A percentile compares a stretch with the other conserved stretches of the same genome.
phyloP scores from a whole-genome alignment of 2,888 invertebrate genomes.

The Hermodice carunculata region DNA sequence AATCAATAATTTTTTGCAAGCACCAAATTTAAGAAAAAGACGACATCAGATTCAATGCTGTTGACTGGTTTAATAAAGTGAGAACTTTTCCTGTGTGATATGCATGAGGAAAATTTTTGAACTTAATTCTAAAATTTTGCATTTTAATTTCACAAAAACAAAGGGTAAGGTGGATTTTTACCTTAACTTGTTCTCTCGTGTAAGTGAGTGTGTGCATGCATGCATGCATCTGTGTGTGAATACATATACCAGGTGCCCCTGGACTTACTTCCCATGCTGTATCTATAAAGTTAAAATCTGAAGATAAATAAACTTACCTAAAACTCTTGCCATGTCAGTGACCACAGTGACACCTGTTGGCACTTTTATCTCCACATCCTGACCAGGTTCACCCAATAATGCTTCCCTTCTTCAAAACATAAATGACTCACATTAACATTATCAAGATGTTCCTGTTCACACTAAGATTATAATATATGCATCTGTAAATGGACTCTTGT shows the following conservation, averaged over 20 bases:
- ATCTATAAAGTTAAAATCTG: background rate
- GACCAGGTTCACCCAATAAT: constrained; percentile 78
- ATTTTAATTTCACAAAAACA: too few relatives aligned
- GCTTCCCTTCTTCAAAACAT: constrained; percentile 66
- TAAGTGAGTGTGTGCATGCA: too few relatives aligned
- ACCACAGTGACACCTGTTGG: constrained; percentile 86
- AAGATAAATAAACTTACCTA: constrained; percentile 73
- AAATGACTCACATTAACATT: background rate
- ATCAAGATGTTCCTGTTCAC: background rate
- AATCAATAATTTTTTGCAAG: too few relatives aligned
- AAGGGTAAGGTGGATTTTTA: too few relatives aligned
- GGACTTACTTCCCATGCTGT: background rate
- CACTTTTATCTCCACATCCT: constrained; percentile 80
- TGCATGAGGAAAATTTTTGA: too few relatives aligned
- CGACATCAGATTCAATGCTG: too few relatives aligned
- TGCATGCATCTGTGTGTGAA: background rate
- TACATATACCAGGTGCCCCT: background rate
- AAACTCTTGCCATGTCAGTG: constrained; percentile 76
- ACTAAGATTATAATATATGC: background rate
- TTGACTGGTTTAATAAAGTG: too few relatives aligned
- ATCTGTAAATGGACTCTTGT: too few relatives aligned
- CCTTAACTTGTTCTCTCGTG: too few relatives aligned
- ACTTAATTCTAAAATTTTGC: too few relatives aligned
- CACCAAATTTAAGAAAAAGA: too few relatives aligned
- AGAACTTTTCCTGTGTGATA: too few relatives aligned